Evolutionary conservation across 2,888 invertebrate genomes (phyloP), one percentile per base, ranked within the genome.

Genomic region (Macrosiphum euphorbiae): DNA sequence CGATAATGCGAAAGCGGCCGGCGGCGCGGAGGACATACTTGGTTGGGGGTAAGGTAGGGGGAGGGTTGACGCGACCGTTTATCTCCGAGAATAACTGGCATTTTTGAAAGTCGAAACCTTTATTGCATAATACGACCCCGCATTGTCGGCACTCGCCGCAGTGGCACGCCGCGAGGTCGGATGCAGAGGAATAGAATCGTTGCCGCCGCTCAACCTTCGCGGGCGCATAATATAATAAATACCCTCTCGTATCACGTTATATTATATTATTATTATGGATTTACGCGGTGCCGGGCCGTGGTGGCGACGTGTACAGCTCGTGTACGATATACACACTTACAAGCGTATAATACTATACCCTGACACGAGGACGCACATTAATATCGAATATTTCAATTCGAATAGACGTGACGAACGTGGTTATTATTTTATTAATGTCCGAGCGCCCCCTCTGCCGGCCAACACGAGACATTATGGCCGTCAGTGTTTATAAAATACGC

Each of bases 401-500:
- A 35, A 47, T 52, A 13, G 86, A 94, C 87, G 90, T 87, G 90
- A 90, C 94, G 94, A 90, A 94, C 86, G 78, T 78, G 67, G 61
- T 90, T 90, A 86, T 87, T 94, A 87, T 67, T 86, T 90, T 94
- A 86, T 90, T 94, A 67, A 67, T 61, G 61, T 52, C 55, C 58
- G 41, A 16, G 24, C 47, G 24, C 44, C 24, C 58, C 16, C 58
- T 16, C 26, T 26, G 58, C 41, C 90, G 35, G 8, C 41, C 20
- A 11, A 84, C 85, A 11, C 35, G 20, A 78, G 35, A 78, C 8
- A 35, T 35, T 67, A 44, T 52, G 55, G 88, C 28, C 13, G 35
- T 89, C 26, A 52, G 2, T 41, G 78, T 78, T 78, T 35, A 78
- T 78, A 35, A 78, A 78, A 78, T 78, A 78, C 20, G 78, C 78